These are phyloP conservation scores for Crotalus viridis DNA, from an alignment of 2,113 vertebrate genomes.

Conservation along the genomic window DNA sequence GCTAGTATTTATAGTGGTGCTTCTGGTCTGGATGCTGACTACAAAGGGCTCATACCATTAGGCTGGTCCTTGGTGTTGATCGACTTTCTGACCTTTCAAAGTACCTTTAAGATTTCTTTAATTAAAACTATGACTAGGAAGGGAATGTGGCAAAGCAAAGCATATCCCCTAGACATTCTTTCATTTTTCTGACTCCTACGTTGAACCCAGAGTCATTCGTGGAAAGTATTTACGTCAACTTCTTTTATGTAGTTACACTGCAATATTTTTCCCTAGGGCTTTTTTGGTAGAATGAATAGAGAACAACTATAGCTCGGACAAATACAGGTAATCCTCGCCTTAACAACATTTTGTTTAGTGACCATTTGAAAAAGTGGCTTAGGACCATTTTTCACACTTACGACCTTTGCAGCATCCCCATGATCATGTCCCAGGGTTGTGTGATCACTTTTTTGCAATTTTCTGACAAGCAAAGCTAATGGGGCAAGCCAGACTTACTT, in stretches of 20 bases:
- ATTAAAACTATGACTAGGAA: not conserved
- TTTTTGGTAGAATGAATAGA: not conserved
- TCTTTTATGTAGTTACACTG: not conserved
- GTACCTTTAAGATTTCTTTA: not conserved
- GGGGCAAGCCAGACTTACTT: not conserved
- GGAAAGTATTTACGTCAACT: not conserved
- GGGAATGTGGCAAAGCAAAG: not conserved
- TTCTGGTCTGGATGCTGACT: not conserved
- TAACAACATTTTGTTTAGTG: not conserved
- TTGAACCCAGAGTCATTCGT: not conserved
- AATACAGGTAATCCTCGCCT: not conserved
- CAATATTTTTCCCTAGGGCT: fast-evolving
- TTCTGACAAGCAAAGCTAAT: not conserved
- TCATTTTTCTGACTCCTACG: not conserved
- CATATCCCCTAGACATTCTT: not conserved
- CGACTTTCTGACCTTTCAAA: not conserved
- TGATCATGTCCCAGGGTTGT: too few species aligned
- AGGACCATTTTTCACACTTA: too few species aligned
- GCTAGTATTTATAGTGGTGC: not conserved
- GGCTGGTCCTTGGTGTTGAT: not conserved
- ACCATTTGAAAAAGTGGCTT: too few species aligned
- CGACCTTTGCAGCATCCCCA: too few species aligned
- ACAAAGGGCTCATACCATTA: not conserved
- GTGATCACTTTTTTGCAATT: not conserved
- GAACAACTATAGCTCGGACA: not conserved